phyloP scores from a whole-genome alignment of 30 jellyfish, hydroid and myxozoan species.

The Pseudorhiza aurosa region DNA sequence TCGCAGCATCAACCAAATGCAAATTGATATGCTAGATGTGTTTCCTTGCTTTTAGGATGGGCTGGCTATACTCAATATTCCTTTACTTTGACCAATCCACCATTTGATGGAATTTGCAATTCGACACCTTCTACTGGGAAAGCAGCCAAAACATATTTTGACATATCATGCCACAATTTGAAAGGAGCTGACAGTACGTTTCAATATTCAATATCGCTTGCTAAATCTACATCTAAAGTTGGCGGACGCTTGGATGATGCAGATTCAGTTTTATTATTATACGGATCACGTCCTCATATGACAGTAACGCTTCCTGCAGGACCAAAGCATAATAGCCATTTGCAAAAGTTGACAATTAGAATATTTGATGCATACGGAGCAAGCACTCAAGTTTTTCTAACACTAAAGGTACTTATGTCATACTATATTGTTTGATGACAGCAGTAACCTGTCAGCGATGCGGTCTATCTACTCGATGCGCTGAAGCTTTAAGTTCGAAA shows the following conservation, averaged over 20 bases:
- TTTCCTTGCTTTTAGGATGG: no score
- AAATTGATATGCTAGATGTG: no score
- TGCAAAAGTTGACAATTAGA: slow-evolving; percentile 11
- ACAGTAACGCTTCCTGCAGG: slow-evolving; percentile 15
- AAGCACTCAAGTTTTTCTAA: background rate
- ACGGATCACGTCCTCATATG: background rate
- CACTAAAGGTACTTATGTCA: slow-evolving; percentile 30
- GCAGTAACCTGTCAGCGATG: no score
- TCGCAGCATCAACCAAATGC: no score
- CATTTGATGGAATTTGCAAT: slow-evolving; percentile 23
- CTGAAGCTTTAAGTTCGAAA: no score
- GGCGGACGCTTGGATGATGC: background rate
- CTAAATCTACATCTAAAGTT: background rate
- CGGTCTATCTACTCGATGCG: no score
- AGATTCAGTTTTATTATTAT: background rate
- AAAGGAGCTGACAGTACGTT: background rate
- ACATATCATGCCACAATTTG: slow-evolving; percentile 14
- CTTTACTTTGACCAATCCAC: slow-evolving; percentile 11
- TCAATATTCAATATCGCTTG: slow-evolving; percentile 13
- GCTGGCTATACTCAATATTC: slow-evolving; percentile 1
- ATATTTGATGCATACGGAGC: slow-evolving; percentile 33
- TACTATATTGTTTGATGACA: no score
- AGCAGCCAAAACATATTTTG: slow-evolving; percentile 19
- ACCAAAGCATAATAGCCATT: no score
- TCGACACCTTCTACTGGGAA: slow-evolving; percentile 20